Base-by-base conservation (phyloP, 1,140 invertebrate genomes). In the Megalonaias nervosa region DNA sequence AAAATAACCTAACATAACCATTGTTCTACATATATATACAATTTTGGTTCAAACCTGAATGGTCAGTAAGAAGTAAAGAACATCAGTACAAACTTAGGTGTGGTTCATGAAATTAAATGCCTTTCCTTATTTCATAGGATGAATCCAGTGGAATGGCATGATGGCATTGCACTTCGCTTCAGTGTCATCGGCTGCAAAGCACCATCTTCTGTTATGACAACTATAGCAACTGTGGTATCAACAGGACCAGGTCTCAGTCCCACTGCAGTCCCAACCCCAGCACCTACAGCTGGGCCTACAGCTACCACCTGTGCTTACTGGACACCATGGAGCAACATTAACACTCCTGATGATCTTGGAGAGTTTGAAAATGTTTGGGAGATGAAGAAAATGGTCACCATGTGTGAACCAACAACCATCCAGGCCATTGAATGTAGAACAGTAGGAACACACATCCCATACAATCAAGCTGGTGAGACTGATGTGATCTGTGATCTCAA, bases 401-500 rank as follows among this genome's bases (percentile, higher is more conserved):
- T 89, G 55, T 91, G 90, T 75, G 68, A 82, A 16, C 76, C 80
- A 17, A 61, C 83, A 15, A 82, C 83, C 56, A 86, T 90, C 16
- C 77, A 71, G 1, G 76, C 82, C 5, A 86, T 89, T 0, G 86
- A 91, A 75, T 91, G 90, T 73, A 76, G 90, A 14, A 78, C 80
- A 15, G 83, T 84, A 3, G 84, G 82, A 21, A 83, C 77, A 31
- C 83, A 84, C 55, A 80, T 83, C 31, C 69, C 74, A 21, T 83
- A 81, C 59, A 79, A 87, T 48, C 64, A 83, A 48, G 71, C 76
- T 21, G 82, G 81, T 31, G 90, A 74, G 92, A 94, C 60, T 9
- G 75, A 79, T 85, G 94, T 95, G 0, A 93, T 94, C 72, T 97
- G 96, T 85, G 94, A 93, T 82, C 84, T 96, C 57, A 92, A 94